A percentile compares a stretch with the other conserved stretches of the same genome.
phyloP scores from a whole-genome alignment of 2,113 vertebrate species.

The Oreochromis aureus region DNA sequence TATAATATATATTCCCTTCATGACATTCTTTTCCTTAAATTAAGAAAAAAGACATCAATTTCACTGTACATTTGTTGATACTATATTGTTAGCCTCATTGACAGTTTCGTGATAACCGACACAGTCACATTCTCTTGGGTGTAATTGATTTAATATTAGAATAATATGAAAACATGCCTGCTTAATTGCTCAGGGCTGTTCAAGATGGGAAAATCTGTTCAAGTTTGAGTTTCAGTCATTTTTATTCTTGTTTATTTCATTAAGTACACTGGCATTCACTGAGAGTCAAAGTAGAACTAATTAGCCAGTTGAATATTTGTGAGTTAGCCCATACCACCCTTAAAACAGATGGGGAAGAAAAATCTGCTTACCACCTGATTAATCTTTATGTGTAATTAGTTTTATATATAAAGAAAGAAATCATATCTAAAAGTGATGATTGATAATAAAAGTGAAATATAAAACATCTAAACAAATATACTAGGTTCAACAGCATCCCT shows the following conservation, averaged over 20 bases:
- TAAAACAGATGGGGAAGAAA: slow-evolving; percentile 9
- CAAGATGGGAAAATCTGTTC: slow-evolving; percentile 16
- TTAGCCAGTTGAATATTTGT: slow-evolving; percentile 18
- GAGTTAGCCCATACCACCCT: not conserved
- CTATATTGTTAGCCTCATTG: not conserved
- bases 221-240: not conserved
- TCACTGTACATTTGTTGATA: not conserved
- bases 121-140: not conserved
- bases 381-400: not conserved
- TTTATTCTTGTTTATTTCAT: slow-evolving; percentile 15
- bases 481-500: not conserved
- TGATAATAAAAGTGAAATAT: not conserved
- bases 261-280: not conserved
- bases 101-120: not conserved
- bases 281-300: slow-evolving; percentile 20
- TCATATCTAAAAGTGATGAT: not conserved
- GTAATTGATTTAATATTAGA: slow-evolving; percentile 1
- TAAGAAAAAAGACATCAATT: not conserved
- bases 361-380: not conserved
- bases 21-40: not conserved
- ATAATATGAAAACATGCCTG: slow-evolving; percentile 3
- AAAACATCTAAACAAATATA: not conserved
- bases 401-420: not conserved
- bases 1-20: not conserved
- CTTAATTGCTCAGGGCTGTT: slow-evolving; percentile 20